Evolutionary conservation across 1,140 invertebrate species (phyloP).

Genomic region (Platyura marginata): DNA sequence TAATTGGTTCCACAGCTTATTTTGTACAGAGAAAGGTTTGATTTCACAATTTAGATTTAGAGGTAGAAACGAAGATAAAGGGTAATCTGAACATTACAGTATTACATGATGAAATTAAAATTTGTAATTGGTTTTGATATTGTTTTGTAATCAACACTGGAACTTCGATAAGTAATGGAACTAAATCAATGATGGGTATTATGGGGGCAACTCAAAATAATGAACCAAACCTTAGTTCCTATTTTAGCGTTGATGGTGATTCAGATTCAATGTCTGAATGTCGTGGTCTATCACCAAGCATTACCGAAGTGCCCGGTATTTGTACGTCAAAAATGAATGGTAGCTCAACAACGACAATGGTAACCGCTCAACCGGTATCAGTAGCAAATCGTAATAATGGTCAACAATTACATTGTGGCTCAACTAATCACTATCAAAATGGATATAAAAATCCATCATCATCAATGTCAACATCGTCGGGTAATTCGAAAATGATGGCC

Average conservation of each 20-base stretch:
- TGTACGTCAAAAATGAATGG: background rate
- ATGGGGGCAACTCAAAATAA: conserved; percentile 26
- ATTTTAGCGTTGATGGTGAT: conserved; percentile 29
- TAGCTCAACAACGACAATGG: background rate
- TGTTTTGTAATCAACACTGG: no score
- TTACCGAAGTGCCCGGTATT: background rate
- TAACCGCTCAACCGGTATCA: background rate
- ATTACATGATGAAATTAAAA: no score
- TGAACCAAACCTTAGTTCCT: conserved; percentile 3
- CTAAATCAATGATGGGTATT: conserved; percentile 42
- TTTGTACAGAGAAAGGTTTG: no score
- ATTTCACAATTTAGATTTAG: no score
- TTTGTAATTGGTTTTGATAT: no score
- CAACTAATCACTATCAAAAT: background rate
- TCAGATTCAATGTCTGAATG: conserved; percentile 27
- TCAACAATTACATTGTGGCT: background rate
- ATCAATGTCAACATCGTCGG: background rate
- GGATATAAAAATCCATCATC: background rate
- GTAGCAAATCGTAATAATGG: background rate
- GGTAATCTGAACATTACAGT: no score
- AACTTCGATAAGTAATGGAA: no score
- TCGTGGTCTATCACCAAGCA: conserved; percentile 1
- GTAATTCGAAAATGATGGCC: background rate
- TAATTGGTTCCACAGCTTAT: no score
- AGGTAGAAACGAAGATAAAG: no score